Evolutionary conservation across 2,888 invertebrate genomes (phyloP).

Genomic region (Aleiodes alternator): DNA sequence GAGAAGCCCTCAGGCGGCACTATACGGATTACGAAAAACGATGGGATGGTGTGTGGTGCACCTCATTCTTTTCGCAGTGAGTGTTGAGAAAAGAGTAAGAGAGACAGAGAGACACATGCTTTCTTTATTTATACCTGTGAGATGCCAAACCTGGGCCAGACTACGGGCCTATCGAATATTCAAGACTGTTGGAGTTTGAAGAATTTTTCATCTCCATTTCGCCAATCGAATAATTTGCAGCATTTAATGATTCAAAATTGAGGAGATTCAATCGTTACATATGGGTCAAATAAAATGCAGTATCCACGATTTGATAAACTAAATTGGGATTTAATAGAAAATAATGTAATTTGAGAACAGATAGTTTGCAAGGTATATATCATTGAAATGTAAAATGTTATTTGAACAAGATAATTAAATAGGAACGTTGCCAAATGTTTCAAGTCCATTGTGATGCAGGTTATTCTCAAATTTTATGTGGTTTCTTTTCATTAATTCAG

Average conservation of each 20-base stretch:
- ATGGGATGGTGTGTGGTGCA: constrained; percentile 19
- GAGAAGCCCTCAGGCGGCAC: constrained; percentile 32
- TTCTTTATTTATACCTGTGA: constrained; percentile 12
- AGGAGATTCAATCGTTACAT: background rate
- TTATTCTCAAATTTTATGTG: too few relatives aligned
- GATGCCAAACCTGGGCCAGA: background rate
- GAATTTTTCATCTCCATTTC: background rate
- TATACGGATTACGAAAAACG: constrained; percentile 31
- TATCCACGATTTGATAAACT: too few relatives aligned
- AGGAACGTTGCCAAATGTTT: too few relatives aligned
- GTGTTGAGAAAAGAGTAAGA: constrained; percentile 2
- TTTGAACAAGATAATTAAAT: too few relatives aligned
- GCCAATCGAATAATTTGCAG: background rate
- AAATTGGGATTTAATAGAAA: too few relatives aligned
- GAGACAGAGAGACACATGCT: too few relatives aligned
- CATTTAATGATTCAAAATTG: background rate
- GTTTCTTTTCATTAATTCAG: too few relatives aligned
- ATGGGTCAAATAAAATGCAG: too few relatives aligned
- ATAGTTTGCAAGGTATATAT: too few relatives aligned
- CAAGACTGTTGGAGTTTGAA: background rate
- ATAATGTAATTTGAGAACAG: too few relatives aligned
- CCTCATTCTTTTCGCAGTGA: constrained; percentile 14
- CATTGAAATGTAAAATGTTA: too few relatives aligned
- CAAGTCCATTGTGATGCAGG: too few relatives aligned
- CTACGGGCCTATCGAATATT: constrained; percentile 22